A percentile compares a stretch with the other conserved stretches of the same genome.
phyloP scores from a whole-genome alignment of 2,113 vertebrate genomes.

The Vidua chalybeata region DNA sequence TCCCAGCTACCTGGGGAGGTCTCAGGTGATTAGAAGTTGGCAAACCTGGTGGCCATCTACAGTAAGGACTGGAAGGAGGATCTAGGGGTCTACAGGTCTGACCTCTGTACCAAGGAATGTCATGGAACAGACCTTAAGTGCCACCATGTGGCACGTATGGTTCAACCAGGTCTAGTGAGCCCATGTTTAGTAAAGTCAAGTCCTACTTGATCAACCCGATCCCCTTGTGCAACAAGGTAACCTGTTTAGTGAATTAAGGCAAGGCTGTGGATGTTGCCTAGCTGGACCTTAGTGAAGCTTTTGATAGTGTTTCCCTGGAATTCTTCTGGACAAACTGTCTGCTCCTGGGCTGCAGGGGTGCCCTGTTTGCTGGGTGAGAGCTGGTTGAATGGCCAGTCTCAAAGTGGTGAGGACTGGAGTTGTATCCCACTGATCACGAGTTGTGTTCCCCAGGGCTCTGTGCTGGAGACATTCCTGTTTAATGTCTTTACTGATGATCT shows the following conservation, averaged over 20 bases:
- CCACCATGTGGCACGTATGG: accelerated
- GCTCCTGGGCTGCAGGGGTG: accelerated
- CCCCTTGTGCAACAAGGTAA: background rate
- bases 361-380: background rate
- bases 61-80: background rate
- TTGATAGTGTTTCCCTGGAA: background rate
- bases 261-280: background rate
- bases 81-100: background rate
- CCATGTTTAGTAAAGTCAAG: background rate
- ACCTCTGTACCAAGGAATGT: background rate
- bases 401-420: background rate
- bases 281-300: background rate
- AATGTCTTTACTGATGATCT: background rate
- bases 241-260: background rate
- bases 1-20: background rate
- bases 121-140: background rate
- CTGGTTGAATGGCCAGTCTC: background rate
- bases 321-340: background rate
- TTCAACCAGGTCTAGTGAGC: background rate
- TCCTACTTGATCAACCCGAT: background rate
- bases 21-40: background rate
- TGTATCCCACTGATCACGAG: background rate
- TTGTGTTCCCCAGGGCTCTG: background rate
- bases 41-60: background rate
- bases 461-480: background rate